These are phyloP conservation scores for Adelphocoris suturalis DNA, from an alignment of 2,888 invertebrate genomes.

Conservation along the genomic window DNA sequence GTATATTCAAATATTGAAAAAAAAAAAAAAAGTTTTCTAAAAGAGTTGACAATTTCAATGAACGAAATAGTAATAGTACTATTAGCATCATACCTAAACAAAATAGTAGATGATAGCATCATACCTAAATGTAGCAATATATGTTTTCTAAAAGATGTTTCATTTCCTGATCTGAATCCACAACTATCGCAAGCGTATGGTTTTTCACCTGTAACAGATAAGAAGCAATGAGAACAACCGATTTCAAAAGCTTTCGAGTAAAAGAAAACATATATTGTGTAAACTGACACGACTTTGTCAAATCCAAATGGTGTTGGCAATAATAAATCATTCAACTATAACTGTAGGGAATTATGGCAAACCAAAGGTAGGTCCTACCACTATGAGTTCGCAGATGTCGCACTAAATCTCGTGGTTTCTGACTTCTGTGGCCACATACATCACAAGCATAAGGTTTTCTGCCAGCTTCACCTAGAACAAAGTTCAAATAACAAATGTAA, in stretches of 20 bases:
- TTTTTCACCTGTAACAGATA: background rate
- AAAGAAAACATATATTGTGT: too few relatives aligned
- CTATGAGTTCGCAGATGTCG: background rate
- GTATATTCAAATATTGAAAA: too few relatives aligned
- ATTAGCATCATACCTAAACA: too few relatives aligned
- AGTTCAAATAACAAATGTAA: background rate
- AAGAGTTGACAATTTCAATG: too few relatives aligned
- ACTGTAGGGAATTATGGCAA: background rate
- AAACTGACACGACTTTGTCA: too few relatives aligned
- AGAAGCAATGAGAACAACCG: too few relatives aligned
- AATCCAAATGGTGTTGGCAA: too few relatives aligned
- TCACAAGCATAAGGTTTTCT: background rate
- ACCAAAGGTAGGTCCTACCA: background rate
- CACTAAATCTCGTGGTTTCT: constrained; percentile 5
- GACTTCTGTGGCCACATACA: constrained; percentile 6
- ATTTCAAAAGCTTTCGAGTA: too few relatives aligned
- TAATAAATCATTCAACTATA: background rate
- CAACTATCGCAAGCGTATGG: background rate
- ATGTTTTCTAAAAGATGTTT: background rate
- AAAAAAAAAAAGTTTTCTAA: too few relatives aligned
- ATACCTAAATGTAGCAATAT: background rate
- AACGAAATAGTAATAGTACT: too few relatives aligned
- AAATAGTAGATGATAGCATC: too few relatives aligned
- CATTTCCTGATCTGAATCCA: constrained; percentile 8
- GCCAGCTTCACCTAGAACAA: background rate